Conservation (phyloP, 92 coral and sea anemone genomes). For the Blastomussa wellsi region DNA sequence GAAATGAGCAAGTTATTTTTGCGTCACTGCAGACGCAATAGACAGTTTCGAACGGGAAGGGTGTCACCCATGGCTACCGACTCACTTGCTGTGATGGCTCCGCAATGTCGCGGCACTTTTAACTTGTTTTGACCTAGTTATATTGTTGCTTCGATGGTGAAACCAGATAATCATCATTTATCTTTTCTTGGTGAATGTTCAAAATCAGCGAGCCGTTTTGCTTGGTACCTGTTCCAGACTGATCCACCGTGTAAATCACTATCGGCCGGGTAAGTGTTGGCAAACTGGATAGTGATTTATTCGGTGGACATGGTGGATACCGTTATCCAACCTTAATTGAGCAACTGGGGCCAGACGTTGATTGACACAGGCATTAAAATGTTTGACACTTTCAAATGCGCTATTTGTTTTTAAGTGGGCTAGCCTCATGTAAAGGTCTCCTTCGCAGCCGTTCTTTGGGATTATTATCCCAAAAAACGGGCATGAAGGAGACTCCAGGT, state of each 20-base stretch:
- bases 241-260: no score
- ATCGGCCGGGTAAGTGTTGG: no score
- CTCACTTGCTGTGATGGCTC: constrained; percentile 18
- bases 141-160: neutral
- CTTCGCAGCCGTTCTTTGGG: no score
- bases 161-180: neutral
- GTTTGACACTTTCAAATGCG: neutral
- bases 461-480: no score
- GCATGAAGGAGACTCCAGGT: no score
- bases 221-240: no score
- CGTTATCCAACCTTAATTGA: no score
- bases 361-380: neutral
- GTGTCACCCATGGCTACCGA: neutral
- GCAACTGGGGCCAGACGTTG: no score
- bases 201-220: neutral
- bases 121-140: constrained; percentile 18
- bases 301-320: no score
- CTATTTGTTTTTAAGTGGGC: no score
- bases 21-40: neutral
- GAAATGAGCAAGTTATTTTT: neutral
- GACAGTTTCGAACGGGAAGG: neutral
- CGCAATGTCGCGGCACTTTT: constrained; percentile 12
- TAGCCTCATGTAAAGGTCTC: no score
- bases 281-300: no score
- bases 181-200: neutral